These are phyloP conservation scores for Oryctolagus cuniculus DNA, from an alignment of 2,113 vertebrate genomes.

Conservation along the genomic window DNA sequence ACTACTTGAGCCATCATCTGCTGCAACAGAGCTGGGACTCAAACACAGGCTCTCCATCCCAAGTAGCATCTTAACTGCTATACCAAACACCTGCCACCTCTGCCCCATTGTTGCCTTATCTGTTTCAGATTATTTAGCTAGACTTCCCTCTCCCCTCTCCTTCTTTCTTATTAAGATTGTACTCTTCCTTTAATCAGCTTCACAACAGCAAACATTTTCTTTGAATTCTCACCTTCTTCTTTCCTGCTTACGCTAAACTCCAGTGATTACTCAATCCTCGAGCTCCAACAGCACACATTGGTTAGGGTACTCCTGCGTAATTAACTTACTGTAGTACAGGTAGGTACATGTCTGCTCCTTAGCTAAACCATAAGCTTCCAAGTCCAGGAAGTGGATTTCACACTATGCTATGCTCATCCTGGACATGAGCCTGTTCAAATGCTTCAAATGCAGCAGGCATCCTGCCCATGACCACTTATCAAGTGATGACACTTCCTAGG, in stretches of 20 bases:
- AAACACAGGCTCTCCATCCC: too few species aligned
- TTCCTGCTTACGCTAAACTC: not conserved
- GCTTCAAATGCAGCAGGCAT: not conserved
- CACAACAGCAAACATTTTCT: not conserved
- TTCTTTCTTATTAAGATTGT: not conserved
- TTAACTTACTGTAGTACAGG: not conserved
- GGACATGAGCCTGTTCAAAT: not conserved
- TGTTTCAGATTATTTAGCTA: not conserved
- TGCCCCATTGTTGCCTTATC: not conserved
- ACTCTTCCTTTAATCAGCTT: not conserved
- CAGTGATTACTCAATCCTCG: not conserved
- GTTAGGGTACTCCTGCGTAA: not conserved
- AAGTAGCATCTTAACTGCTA: too few species aligned
- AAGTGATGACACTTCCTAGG: not conserved
- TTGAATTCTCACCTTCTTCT: not conserved
- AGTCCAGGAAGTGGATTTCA: not conserved
- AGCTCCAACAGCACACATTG: not conserved
- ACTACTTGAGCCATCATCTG: too few species aligned
- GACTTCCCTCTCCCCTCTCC: not conserved
- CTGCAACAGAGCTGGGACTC: too few species aligned
- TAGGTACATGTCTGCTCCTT: not conserved
- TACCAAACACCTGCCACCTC: too few species aligned
- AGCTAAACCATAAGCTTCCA: not conserved
- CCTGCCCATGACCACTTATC: not conserved
- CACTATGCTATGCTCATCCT: not conserved